phyloP scores from a whole-genome alignment of 2,113 vertebrate genomes.

The Sclerurus mexicanus region DNA sequence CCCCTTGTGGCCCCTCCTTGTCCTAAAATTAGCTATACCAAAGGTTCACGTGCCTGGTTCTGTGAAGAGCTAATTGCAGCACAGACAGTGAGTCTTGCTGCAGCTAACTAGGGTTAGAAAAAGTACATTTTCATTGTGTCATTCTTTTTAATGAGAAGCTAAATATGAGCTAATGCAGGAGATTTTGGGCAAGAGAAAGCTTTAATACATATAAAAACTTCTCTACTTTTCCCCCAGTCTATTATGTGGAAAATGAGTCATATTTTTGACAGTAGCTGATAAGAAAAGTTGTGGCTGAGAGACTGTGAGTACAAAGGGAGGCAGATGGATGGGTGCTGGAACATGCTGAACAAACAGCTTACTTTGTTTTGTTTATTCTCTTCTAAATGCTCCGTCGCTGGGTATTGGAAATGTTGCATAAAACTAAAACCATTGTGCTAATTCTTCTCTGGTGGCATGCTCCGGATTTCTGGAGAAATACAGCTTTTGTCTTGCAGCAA shows the following conservation, averaged over 20 bases:
- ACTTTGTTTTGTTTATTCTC: conserved; percentile 55
- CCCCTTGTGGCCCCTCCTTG: background rate
- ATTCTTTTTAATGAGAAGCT: background rate
- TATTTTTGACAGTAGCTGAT: conserved; percentile 6
- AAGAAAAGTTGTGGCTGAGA: conserved; percentile 43
- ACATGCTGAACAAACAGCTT: conserved; percentile 58
- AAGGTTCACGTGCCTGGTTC: background rate
- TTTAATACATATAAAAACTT: background rate
- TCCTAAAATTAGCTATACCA: background rate
- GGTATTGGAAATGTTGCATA: background rate
- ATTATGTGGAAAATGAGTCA: conserved; percentile 57
- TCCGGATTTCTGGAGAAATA: background rate
- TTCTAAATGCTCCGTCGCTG: background rate
- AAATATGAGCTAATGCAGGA: background rate
- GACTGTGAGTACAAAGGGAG: conserved; percentile 22
- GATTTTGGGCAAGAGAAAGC: background rate
- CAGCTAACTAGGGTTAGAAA: background rate
- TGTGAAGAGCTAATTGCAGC: background rate
- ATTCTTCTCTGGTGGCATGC: background rate
- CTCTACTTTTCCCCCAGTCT: background rate
- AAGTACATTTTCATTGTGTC: background rate
- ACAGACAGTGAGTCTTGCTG: background rate
- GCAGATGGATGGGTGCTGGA: conserved; percentile 16
- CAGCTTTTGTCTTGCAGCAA: background rate
- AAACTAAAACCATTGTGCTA: conserved; percentile 13